A percentile compares a stretch with the other conserved stretches of the same genome.
These are phyloP conservation scores for Dermatemys mawii DNA, from an alignment of 2,113 vertebrate genomes.

Conservation along the genomic window DNA sequence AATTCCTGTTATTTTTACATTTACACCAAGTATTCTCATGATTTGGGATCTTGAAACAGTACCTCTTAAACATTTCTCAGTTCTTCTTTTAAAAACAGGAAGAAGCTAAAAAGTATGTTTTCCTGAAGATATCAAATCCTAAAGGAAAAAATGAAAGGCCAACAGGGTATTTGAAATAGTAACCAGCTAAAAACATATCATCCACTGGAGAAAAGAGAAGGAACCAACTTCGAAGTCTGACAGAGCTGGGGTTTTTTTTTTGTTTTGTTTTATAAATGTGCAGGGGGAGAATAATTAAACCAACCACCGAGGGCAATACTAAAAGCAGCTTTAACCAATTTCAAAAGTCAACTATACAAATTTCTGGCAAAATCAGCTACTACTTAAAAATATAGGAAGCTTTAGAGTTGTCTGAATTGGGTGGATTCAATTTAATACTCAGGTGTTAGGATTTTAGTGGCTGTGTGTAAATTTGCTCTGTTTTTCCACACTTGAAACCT, in stretches of 20 bases:
- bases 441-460: neutral
- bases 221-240: neutral
- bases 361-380: neutral
- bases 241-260: neutral
- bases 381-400: neutral
- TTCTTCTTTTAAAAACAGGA: conserved; percentile 24
- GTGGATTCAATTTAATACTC: neutral
- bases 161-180: conserved; percentile 6
- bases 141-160: neutral
- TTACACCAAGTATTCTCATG: neutral
- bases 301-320: neutral
- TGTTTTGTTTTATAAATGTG: neutral
- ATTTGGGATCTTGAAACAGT: neutral
- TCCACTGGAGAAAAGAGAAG: neutral
- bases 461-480: neutral
- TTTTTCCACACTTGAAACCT: neutral
- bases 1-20: neutral
- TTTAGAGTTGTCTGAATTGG: neutral
- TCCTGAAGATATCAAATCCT: conserved; percentile 29
- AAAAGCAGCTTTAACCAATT: neutral
- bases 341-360: neutral
- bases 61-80: neutral
- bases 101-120: conserved; percentile 20
- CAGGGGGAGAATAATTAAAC: neutral
- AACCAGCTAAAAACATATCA: neutral